phyloP scores from a whole-genome alignment of 2,797 vertebrate species.

The Ctenochaetus hawaiiensis region DNA sequence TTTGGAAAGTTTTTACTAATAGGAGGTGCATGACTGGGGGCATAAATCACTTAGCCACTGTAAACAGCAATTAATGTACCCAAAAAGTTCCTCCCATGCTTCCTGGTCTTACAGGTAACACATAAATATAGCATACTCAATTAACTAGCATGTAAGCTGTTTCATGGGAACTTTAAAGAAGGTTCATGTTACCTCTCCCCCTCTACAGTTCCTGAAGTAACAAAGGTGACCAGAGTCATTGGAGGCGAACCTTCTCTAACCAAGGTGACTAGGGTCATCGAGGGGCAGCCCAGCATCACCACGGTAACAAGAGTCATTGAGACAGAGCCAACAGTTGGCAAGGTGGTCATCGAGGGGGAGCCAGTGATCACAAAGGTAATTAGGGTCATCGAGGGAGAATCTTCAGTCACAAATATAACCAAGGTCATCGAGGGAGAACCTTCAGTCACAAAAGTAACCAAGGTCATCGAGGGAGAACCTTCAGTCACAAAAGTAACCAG shows the following conservation, averaged over 20 bases:
- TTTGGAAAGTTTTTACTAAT: too few species aligned
- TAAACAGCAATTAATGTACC: neutral
- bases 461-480: too few species aligned
- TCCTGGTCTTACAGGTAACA: neutral
- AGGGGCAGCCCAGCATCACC: conserved; percentile 83
- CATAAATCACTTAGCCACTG: too few species aligned
- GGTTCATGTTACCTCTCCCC: conserved; percentile 10
- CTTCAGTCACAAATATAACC: too few species aligned
- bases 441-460: too few species aligned
- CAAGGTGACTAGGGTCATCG: conserved; percentile 79
- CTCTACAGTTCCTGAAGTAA: conserved; percentile 78
- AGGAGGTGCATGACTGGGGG: too few species aligned
- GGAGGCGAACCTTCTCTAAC: too few species aligned
- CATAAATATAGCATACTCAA: neutral
- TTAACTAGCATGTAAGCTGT: neutral
- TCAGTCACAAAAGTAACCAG: too few species aligned
- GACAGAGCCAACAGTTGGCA: conserved; percentile 72
- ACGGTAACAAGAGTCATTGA: conserved; percentile 86
- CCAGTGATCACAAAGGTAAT: conserved; percentile 50
- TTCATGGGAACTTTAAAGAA: neutral
- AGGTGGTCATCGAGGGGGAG: conserved; percentile 63
- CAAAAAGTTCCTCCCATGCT: neutral
- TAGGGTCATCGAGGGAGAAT: too few species aligned
- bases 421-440: too few species aligned
- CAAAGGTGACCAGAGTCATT: conserved; percentile 50